phyloP scores from a whole-genome alignment of 2,888 invertebrate species.

The Agelastica alni region DNA sequence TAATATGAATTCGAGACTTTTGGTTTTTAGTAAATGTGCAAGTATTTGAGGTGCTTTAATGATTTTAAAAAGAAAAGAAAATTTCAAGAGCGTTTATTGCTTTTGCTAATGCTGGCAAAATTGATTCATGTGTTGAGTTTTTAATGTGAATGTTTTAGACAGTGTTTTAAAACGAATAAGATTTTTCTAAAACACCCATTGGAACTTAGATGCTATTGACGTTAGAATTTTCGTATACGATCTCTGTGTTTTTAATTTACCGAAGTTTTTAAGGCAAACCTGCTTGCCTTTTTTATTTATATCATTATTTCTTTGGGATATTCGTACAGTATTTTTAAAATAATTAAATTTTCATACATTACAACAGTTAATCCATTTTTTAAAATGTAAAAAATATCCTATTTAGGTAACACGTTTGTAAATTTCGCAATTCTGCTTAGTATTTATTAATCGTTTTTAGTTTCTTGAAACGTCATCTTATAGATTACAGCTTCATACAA shows the following conservation, averaged over 20 bases:
- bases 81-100: neutral
- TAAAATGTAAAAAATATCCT: too few species aligned
- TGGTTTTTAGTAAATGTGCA: slow-evolving; percentile 21
- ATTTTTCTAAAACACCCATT: neutral
- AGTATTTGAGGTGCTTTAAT: slow-evolving; percentile 22
- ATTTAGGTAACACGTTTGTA: too few species aligned
- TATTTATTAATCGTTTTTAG: too few species aligned
- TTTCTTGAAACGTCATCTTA: too few species aligned
- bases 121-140: neutral
- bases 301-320: too few species aligned
- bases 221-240: slow-evolving; percentile 9
- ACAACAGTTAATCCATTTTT: too few species aligned
- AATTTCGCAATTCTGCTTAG: too few species aligned
- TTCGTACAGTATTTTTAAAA: too few species aligned
- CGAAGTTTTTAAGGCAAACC: neutral
- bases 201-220: slow-evolving; percentile 1
- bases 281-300: neutral
- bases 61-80: too few species aligned
- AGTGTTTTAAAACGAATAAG: neutral
- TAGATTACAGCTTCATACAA: too few species aligned
- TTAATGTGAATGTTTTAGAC: neutral
- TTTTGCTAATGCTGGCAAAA: neutral
- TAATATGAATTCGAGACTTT: too few species aligned
- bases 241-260: slow-evolving; percentile 6
- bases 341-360: too few species aligned